Base-by-base conservation (phyloP, 2,797 vertebrate species). In the Anguilla obscura region DNA sequence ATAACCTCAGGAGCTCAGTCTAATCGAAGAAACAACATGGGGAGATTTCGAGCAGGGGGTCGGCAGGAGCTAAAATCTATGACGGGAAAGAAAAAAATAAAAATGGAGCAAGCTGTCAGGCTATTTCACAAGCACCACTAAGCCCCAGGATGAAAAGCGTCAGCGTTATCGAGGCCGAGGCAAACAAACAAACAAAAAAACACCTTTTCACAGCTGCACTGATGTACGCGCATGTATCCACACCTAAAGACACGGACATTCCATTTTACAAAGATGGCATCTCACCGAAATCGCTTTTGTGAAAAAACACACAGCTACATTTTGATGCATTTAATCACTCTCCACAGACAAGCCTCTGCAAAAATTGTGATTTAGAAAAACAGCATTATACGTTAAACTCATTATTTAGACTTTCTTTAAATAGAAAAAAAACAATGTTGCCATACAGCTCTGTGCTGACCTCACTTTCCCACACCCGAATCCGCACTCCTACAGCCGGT, bases 1-100 rank as follows among this genome's bases (percentile, higher is more conserved):
- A 30, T 71, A n/a, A 88, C 50, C 82, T 18, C 21, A 1, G 48
- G 60, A 84, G 87, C 79, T 84, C 58, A 69, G 50, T 24, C 36
- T 1, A 76, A 60, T 16, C n/a, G 74, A 80, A 60, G 50, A 80
- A 40, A 58, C n/a, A 33, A 33, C 30, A 58, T 0, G 52, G 60
- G 86, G 71, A 18, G 33, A 27, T 80, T 79, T 79, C 52, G 9
- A 54, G 52, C 30, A 27, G 71, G 33, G 86, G 30, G 52, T n/a
- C 52, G 18, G 40, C 45, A 50, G 21, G 40, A 82, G 79, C 79
- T 82, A 82, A 82, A 82, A 82, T 50, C 79, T 50, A 7, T 50
- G 79, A 45, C 24, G 33, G 36, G 71, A 16, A 36, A 45, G 2
- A 82, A 82, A 50, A 82, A 50, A 48, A 82, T 48, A 5, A 10